Conservation (phyloP, 2,113 vertebrate genomes). For the human (Homo sapiens) region DNA sequence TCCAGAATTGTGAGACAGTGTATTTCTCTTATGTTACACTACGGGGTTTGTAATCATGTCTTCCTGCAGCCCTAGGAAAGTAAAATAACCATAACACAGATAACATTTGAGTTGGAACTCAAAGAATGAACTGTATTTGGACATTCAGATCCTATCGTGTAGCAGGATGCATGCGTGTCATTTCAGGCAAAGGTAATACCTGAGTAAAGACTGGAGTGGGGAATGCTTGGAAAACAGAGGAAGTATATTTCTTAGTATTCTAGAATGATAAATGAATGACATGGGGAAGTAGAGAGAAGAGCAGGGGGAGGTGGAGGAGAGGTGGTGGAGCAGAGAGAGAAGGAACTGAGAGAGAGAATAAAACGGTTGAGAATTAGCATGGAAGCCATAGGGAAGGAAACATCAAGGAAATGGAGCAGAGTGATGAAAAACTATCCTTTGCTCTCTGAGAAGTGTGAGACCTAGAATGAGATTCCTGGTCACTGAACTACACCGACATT, state of each 20-base stretch:
- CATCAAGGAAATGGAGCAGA: not conserved
- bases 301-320: no score
- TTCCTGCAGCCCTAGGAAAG: not conserved
- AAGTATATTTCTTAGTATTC: not conserved
- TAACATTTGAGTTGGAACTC: not conserved
- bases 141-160: not conserved
- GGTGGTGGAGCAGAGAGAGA: not conserved
- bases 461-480: not conserved
- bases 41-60: not conserved
- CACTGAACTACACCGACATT: not conserved
- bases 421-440: not conserved
- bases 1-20: not conserved
- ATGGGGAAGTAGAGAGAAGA: not conserved
- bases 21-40: not conserved
- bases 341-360: not conserved
- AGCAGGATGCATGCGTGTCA: not conserved
- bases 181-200: not conserved
- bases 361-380: not conserved
- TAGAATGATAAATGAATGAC: not conserved
- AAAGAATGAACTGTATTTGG: not conserved
- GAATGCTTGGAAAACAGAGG: not conserved
- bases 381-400: not conserved
- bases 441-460: not conserved
- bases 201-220: not conserved
- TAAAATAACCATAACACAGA: not conserved